Percentiles rank a stretch among this genome's conserved stretches.
These are phyloP conservation scores for Syritta pipiens DNA, from an alignment of 2,888 invertebrate genomes.

Conservation along the genomic window DNA sequence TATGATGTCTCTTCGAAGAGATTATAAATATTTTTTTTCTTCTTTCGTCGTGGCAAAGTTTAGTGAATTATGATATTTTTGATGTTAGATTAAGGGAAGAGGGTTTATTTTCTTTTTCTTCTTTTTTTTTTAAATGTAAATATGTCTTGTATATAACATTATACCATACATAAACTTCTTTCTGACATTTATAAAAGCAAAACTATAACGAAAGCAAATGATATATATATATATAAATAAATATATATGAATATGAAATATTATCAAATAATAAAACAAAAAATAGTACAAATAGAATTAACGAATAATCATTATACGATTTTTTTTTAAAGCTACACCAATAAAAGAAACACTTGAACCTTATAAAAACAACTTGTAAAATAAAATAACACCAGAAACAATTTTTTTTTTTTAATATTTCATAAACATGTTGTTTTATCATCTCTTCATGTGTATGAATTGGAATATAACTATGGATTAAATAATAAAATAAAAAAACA, in stretches of 20 bases:
- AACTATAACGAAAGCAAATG: slow-evolving; percentile 37
- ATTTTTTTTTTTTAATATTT: no score
- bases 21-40: neutral
- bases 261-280: slow-evolving; percentile 21
- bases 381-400: no score
- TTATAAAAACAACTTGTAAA: slow-evolving; percentile 1
- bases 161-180: slow-evolving; percentile 10
- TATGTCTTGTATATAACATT: neutral
- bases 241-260: slow-evolving; percentile 55
- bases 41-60: neutral
- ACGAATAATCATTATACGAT: slow-evolving; percentile 38
- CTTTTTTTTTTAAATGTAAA: neutral
- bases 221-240: no score
- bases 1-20: slow-evolving; percentile 10
- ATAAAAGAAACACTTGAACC: slow-evolving; percentile 8
- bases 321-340: slow-evolving; percentile 33
- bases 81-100: neutral
- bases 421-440: no score
- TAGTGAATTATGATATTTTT: neutral
- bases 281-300: slow-evolving; percentile 66
- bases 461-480: slow-evolving; percentile 32
- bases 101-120: neutral
- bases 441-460: no score
- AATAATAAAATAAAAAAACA: slow-evolving; percentile 39
- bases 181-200: neutral